Evolutionary conservation across 2,797 vertebrate species (phyloP), one percentile per base, ranked within the genome.

Genomic region (Cyprinella venusta): DNA sequence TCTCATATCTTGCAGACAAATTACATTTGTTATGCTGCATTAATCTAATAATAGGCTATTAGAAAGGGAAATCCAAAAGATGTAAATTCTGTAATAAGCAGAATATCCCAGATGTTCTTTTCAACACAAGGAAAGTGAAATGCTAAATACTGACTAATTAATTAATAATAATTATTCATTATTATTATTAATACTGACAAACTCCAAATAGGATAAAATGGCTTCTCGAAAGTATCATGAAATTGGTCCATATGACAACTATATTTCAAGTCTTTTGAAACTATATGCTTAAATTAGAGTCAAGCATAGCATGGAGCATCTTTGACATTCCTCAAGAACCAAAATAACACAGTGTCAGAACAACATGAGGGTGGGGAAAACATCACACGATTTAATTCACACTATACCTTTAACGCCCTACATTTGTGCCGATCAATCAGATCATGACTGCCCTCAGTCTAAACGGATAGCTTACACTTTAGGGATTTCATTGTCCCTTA

Each of bases 11-110:
- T 15, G 10, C 67, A 79, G 86, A 86, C 82, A 78, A 87, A 80
- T 38, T 38, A 4, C 40, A 83, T 77, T 26, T 36, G 69, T 74
- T 64, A 64, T 64, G 69, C 69, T 64, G 19, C 69, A 67, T 48
- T 88, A 77, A 65, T 78, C 83, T 81, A 65, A 88, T 90, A 85
- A 86, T 85, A n/a, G n/a, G n/a, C n/a, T n/a, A 86, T 93, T 89
- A 86, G 16, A 48, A 80, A 63, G 26, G 79, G 30, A 61, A 59
- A 42, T 40, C n/a, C n/a, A 24, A 76, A 10, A 42, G 0, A 59
- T 19, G 18, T 19, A 18, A 2, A 56, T 56, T 10, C 48, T 18
- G 18, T 18, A 74, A 74, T 54, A 56, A 10, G 18, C 10, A 56
- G 48, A 24, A 56, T 13, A 74, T 54, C 12, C 26, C 48, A 54